Conservation (phyloP, 2,797 vertebrate species). For the Sarcoramphus papa region DNA sequence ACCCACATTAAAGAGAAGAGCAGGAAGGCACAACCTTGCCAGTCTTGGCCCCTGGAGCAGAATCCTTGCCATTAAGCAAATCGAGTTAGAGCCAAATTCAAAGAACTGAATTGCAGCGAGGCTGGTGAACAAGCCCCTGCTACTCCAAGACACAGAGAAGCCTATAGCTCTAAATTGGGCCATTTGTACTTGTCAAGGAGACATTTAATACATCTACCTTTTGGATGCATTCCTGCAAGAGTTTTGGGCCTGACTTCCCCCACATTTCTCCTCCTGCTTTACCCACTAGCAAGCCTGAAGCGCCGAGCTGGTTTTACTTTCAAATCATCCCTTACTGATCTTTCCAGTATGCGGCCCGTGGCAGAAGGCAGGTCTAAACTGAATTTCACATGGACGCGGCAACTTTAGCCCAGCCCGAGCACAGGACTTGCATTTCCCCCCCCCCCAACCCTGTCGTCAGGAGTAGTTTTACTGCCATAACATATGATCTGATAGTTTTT, state of each 20-base stretch:
- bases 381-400: neutral
- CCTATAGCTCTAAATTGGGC: neutral
- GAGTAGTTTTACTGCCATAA: neutral
- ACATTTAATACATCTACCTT: neutral
- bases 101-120: neutral
- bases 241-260: neutral
- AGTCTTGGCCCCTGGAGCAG: neutral
- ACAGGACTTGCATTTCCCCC: rapidly evolving
- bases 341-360: rapidly evolving
- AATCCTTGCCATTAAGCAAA: neutral
- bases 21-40: neutral
- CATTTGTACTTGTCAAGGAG: neutral
- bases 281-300: neutral
- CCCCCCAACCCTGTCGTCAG: rapidly evolving
- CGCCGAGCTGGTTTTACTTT: neutral
- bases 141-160: neutral
- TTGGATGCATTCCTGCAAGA: neutral
- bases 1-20: neutral
- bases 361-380: neutral
- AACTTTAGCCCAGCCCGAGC: neutral
- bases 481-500: rapidly evolving
- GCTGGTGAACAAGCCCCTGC: neutral
- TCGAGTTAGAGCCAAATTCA: neutral
- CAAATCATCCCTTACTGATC: neutral
- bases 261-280: neutral